Base-by-base conservation (phyloP, 2,797 vertebrate species). In the Pelobates cultripes region DNA sequence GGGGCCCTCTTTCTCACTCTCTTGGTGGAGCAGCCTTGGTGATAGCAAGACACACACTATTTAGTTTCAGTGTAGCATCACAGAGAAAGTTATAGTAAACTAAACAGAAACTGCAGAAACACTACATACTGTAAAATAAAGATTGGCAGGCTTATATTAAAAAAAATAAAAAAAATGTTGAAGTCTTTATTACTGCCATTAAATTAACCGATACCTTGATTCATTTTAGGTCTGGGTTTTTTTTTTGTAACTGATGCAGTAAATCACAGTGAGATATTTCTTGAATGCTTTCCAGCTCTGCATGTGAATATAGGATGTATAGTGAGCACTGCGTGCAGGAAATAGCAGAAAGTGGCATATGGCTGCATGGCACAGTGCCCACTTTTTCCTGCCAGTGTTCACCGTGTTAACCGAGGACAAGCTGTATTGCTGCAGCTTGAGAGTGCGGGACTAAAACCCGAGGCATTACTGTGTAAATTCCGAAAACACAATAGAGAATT, bases 371-470 rank as follows among this genome's bases (percentile, higher is more conserved):
- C 74, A 77, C 13, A 3, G 44, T 6, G 80, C 75, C 77, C 61
- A 44, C 28, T 43, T 43, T 43, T 44, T 73, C 57, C 75, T 45
- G 47, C 47, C 47, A 5, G 75, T 77, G 80, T 68, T 68, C 77
- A 73, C 63, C 61, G 75, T 77, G 80, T 68, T 68, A 82, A 73
- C 63, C 61, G 42, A 82, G 80, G 75, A 82, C 80, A 77, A 7
- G 51, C 61, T 28, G 44, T 7, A 14, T 60, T 71, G 43, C 44
- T 40, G 43, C n/a, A 42, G 5, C 1, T 2, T 53, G 70, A 1
- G 5, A 51, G 47, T 51, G 10, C 5, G 10, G 66, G 69, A 10
- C 42, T 44, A 1, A 66, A 51, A 17, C 7, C 57, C 3, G 28
- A 57, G 55, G 44, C 7, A 41, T 13, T 28, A 17, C 5, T 45